Percentiles rank a stretch among this genome's conserved stretches.
These are phyloP conservation scores for Galaxea fascicularis DNA, from an alignment of 92 coral and sea anemone species.

Conservation along the genomic window DNA sequence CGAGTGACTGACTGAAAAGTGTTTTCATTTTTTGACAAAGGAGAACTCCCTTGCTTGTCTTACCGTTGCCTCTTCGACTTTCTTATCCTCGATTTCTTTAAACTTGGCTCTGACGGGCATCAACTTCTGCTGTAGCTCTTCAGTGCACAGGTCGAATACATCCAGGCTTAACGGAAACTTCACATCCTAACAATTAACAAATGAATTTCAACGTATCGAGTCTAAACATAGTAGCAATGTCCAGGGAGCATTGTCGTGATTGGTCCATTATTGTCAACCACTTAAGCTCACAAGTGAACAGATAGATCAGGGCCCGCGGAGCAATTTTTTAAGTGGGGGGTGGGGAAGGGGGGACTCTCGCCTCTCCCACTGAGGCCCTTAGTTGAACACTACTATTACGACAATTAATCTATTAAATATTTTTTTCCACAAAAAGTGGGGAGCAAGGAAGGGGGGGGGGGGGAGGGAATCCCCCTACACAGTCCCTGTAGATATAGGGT, in stretches of 20 bases:
- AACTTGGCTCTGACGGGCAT: conserved; percentile 85
- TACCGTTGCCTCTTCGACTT: conserved; percentile 91
- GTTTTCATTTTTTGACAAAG: too few species aligned
- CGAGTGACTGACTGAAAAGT: neutral
- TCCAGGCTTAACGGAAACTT: conserved; percentile 91
- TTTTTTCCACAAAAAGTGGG: too few species aligned
- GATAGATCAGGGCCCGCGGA: too few species aligned
- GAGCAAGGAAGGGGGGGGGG: too few species aligned
- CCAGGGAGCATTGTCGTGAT: neutral
- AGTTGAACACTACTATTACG: too few species aligned
- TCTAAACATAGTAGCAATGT: neutral
- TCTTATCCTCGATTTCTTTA: conserved; percentile 93
- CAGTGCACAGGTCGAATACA: conserved; percentile 91
- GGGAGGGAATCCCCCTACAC: too few species aligned
- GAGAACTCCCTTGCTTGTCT: neutral
- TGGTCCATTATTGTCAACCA: neutral
- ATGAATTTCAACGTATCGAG: neutral
- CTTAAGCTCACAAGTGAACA: neutral
- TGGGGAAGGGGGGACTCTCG: too few species aligned
- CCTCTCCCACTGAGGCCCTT: too few species aligned
- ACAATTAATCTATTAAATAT: too few species aligned
- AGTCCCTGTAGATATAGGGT: neutral
- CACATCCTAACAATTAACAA: conserved; percentile 71
- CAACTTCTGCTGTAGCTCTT: conserved; percentile 83
- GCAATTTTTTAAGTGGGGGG: too few species aligned